A percentile compares a stretch with the other conserved stretches of the same genome.
These are phyloP conservation scores for western clawed frog (Xenopus tropicalis) DNA, from an alignment of 2,113 vertebrate species.

Conservation along the genomic window UCB_Xtro_10.0 CM004450.2:66922501-66923000, in stretches of 20 bases:
- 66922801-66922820: constrained; percentile 16
- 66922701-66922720: constrained; percentile 6
- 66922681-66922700: not conserved
- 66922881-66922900: constrained; percentile 1
- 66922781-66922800: not conserved
- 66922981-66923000: not conserved
- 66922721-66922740: not conserved
- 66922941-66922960: not conserved
- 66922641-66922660: not conserved
- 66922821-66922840: constrained; percentile 16
- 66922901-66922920: not conserved
- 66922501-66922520: no score
- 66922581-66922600: not conserved
- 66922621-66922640: not conserved
- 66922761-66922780: constrained; percentile 6
- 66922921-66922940: constrained; percentile 1
- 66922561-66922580: not conserved
- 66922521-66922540: no score
- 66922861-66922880: not conserved
- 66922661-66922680: not conserved
- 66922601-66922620: not conserved
- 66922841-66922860: not conserved
- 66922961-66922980: not conserved
- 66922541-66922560: no score
- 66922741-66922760: not conserved